Percentiles rank a stretch among this genome's conserved stretches.
Conservation (phyloP, 1,140 invertebrate species). For the Drosophila navojoa region DNA sequence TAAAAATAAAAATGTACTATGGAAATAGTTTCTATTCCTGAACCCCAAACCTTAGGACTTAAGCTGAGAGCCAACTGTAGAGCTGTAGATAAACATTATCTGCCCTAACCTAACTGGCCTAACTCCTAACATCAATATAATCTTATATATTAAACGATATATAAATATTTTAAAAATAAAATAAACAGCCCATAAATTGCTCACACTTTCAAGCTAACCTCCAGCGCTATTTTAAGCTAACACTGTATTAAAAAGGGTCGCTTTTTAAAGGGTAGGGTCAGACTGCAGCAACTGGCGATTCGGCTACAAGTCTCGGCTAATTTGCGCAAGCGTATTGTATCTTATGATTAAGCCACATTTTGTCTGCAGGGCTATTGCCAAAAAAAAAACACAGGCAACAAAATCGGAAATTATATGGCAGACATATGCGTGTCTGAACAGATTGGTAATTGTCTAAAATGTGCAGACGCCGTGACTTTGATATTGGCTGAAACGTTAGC, state of each 20-base stretch:
- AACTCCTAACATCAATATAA: no score
- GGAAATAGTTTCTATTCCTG: no score
- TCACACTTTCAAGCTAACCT: neutral
- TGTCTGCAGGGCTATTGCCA: conserved; percentile 43
- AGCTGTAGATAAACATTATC: no score
- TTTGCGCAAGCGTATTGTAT: conserved; percentile 44
- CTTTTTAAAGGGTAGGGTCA: conserved; percentile 37
- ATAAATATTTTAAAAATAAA: no score
- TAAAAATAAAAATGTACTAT: no score
- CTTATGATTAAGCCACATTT: conserved; percentile 63
- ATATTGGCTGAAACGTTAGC: conserved; percentile 16
- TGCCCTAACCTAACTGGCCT: no score
- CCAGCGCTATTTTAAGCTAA: neutral
- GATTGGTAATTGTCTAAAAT: conserved; percentile 52
- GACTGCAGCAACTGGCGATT: conserved; percentile 11
- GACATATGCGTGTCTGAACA: conserved; percentile 36
- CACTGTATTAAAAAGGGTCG: conserved; percentile 33
- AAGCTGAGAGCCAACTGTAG: no score
- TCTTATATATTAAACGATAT: no score
- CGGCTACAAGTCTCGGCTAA: conserved; percentile 48
- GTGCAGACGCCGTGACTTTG: conserved; percentile 35
- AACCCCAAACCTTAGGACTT: no score
- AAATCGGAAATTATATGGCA: conserved; percentile 49
- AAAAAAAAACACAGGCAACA: conserved; percentile 27
- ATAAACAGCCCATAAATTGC: no score